These are phyloP conservation scores for Verasper variegatus DNA, from an alignment of 2,113 vertebrate genomes.

Conservation along the genomic window DNA sequence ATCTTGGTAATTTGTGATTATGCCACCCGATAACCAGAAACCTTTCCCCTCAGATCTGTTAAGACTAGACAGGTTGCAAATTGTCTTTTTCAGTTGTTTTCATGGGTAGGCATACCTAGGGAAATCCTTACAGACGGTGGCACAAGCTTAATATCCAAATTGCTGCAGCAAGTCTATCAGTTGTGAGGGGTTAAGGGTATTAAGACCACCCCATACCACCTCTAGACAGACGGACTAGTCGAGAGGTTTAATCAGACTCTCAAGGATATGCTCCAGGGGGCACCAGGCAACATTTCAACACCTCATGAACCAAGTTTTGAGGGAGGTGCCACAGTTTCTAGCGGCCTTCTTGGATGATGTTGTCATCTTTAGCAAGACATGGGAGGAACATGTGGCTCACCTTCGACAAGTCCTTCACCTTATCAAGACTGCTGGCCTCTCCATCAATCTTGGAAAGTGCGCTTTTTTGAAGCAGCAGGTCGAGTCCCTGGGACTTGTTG, in stretches of 20 bases:
- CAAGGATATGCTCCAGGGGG: constrained; percentile 12
- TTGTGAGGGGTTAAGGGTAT: not conserved
- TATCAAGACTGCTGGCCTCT: too few species aligned
- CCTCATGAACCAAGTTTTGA: too few species aligned
- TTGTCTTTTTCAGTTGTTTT: not conserved
- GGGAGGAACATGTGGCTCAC: too few species aligned
- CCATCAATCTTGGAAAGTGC: too few species aligned
- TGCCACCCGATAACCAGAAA: not conserved
- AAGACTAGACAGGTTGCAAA: not conserved
- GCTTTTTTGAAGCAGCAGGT: too few species aligned
- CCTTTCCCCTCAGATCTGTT: not conserved
- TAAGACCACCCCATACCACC: constrained; percentile 8
- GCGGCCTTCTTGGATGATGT: too few species aligned
- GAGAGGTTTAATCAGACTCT: not conserved
- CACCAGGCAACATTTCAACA: too few species aligned
- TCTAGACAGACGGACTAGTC: not conserved
- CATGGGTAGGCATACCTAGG: not conserved
- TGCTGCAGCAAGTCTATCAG: not conserved
- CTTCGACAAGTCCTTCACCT: too few species aligned
- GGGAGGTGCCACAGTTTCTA: too few species aligned
- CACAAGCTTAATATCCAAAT: not conserved
- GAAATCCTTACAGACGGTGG: not conserved
- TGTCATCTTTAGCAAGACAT: too few species aligned
- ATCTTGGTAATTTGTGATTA: not conserved
- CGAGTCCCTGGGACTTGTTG: too few species aligned